Evolutionary conservation across 2,797 vertebrate species (phyloP).

Genomic region (Gambusia yucatana): DNA sequence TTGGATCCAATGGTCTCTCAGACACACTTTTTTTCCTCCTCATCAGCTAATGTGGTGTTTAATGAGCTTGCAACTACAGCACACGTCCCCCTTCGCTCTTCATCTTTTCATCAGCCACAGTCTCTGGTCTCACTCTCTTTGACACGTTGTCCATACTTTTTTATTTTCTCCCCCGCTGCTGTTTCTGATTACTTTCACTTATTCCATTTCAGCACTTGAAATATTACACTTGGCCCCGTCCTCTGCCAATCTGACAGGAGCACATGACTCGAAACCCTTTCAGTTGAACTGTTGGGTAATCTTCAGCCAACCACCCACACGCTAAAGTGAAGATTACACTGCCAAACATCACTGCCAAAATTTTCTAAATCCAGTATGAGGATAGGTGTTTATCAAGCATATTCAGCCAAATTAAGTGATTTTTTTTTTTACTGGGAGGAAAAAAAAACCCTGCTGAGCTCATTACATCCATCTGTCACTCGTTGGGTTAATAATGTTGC

Average conservation of each 20-base stretch:
- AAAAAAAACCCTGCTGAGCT: slow-evolving; percentile 3
- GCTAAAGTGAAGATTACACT: slow-evolving; percentile 1
- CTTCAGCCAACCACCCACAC: slow-evolving; percentile 2
- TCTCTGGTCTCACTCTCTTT: slow-evolving; percentile 22
- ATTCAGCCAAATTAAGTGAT: neutral
- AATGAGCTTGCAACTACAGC: slow-evolving; percentile 63
- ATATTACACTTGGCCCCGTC: slow-evolving; percentile 23
- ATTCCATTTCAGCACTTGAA: slow-evolving; percentile 32
- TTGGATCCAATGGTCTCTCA: slow-evolving; percentile 25
- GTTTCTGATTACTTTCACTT: slow-evolving; percentile 34
- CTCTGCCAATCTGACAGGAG: slow-evolving; percentile 22
- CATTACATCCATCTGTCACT: neutral
- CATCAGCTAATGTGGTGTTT: slow-evolving; percentile 57
- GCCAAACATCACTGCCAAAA: slow-evolving; percentile 7
- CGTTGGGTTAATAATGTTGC: neutral
- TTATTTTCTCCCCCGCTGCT: slow-evolving; percentile 46
- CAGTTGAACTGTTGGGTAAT: slow-evolving; percentile 6
- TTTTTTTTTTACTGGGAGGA: slow-evolving; percentile 1
- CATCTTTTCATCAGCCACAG: slow-evolving; percentile 31
- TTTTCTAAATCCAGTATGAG: neutral
- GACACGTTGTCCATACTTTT: slow-evolving; percentile 37
- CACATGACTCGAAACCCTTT: slow-evolving; percentile 5
- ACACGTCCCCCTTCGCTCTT: slow-evolving; percentile 25
- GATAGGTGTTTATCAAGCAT: slow-evolving; percentile 1
- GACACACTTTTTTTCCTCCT: slow-evolving; percentile 17